Base-by-base conservation (phyloP, 1,140 invertebrate species). In the Radopholus similis region DNA sequence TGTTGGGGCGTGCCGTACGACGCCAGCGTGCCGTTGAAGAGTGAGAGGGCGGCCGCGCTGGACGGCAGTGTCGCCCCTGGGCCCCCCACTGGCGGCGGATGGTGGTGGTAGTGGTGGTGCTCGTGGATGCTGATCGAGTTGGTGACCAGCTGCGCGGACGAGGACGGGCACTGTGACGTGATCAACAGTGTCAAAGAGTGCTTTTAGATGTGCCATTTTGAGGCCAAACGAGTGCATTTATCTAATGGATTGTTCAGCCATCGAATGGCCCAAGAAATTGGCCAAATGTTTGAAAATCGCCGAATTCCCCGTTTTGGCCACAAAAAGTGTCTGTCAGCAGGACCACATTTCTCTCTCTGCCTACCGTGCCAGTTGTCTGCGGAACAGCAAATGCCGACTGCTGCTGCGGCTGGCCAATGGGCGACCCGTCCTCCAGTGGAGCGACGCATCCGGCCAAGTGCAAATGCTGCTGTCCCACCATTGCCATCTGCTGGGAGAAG, bases 71-170 rank as follows among this genome's bases (percentile, higher is more conserved):
- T n/a, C n/a, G n/a, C n/a, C n/a, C n/a, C n/a, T n/a, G n/a, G n/a
- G n/a, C n/a, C n/a, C n/a, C n/a, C n/a, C n/a, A 51, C 47, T 21
- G 47, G 30, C 47, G 30, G 21, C 8, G 47, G 47, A 35, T 30
- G 23, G 30, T 30, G 34, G 23, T 28, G 11, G 6, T 60, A 40
- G 18, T 60, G 38, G 32, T 47, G 28, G 30, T 60, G 58, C 9
- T 60, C 35, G 30, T 60, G 58, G 32, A 60, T 60, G 47, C 44
- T 60, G 47, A 60, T 60, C 30, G 58, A 60, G 42, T 66, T 59
- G 47, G 9, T 51, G 47, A 51, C 30, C 47, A 51, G 47, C 47
- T 51, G 47, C 30, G 47, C 47, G 23, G 5, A 8, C 18, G 44
- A 23, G 44, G 44, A 15, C 5, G 15, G 38, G 0, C n/a, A 23